Evolutionary conservation across 2,888 invertebrate genomes (phyloP).

Genomic region (Alsophila aescularia): DNA sequence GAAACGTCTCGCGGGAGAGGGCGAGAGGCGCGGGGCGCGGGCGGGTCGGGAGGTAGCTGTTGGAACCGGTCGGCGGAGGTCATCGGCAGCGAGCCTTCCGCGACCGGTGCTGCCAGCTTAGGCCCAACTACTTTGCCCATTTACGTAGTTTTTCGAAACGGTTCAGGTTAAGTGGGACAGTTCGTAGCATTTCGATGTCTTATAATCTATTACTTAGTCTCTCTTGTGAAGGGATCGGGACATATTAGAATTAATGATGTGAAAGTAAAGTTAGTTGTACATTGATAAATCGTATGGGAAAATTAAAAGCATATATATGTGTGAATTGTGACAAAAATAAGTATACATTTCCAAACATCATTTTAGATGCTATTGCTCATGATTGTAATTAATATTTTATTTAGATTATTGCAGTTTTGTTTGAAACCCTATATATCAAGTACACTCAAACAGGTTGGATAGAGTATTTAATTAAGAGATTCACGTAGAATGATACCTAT

Average conservation of each 20-base stretch:
- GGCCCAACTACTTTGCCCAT: conserved; percentile 58
- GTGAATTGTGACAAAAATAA: too few relatives aligned
- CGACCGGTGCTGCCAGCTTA: conserved; percentile 74
- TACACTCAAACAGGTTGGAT: too few relatives aligned
- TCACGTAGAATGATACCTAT: too few relatives aligned
- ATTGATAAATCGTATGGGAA: conserved; percentile 17
- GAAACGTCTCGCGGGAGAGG: conserved; percentile 75
- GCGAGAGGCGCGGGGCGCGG: conserved; percentile 42
- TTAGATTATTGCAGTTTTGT: too few relatives aligned
- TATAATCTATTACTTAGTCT: conserved; percentile 54
- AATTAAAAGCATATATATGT: too few relatives aligned
- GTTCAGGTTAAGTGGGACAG: conserved; percentile 60
- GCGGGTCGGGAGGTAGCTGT: conserved; percentile 51
- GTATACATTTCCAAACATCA: too few relatives aligned
- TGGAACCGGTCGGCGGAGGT: conserved; percentile 82
- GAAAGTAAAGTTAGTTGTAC: conserved; percentile 22
- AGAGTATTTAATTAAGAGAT: too few relatives aligned
- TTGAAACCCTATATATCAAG: too few relatives aligned
- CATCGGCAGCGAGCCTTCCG: conserved; percentile 83
- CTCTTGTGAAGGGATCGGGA: conserved; percentile 42
- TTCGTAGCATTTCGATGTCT: conserved; percentile 56
- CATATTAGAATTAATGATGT: conserved; percentile 48
- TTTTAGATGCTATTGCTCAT: too few relatives aligned
- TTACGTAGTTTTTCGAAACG: conserved; percentile 64
- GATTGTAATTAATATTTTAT: too few relatives aligned